Base-by-base conservation (phyloP, 2,113 vertebrate genomes). In the Syngnathus floridae region DNA sequence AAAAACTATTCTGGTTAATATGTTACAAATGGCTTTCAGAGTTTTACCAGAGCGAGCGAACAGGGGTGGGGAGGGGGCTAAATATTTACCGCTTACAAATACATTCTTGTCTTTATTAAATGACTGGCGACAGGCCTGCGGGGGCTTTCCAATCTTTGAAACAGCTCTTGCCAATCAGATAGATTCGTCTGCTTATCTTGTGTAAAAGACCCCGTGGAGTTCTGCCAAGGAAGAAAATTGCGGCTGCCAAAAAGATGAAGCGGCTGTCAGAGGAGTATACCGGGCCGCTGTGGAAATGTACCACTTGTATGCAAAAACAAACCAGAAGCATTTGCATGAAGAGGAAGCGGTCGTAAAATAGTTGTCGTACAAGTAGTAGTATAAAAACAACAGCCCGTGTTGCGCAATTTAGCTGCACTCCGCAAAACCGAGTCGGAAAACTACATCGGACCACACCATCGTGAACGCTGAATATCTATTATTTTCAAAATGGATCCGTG, bases 181-280 rank as follows among this genome's bases (percentile, higher is more conserved):
- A 58, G 35, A 19, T 37, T 38, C 11, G 56, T 38, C 56, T 36
- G 36, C 57, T 60, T 60, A 60, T 60, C 57, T 60, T 60, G 16
- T 21, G 61, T 26, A 62, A 17, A 45, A 46, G 17, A 45, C 7
- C 43, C 60, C 14, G 22, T 46, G 60, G 60, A 46, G 12, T 4
- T 7, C 43, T 31, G 41, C 60, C 60, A 62, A 35, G 5, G 21
- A 31, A 43, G 43, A 46, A 62, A 62, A 17, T 43, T 46, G 60
- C 41, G 8, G 51, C 22, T 70, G 65, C 56, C 16, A 35, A 55
- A 41, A 61, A 66, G 73, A 78, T 60, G 58, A 64, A 73, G 66
- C 57, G 48, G 59, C 67, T 67, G 71, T 67, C 73, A 62, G 55
- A 58, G 58, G 43, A 60, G 37, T 60, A 40, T 21, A 19, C 21